phyloP scores from a whole-genome alignment of 2,113 vertebrate genomes.

The Otus sunia region DNA sequence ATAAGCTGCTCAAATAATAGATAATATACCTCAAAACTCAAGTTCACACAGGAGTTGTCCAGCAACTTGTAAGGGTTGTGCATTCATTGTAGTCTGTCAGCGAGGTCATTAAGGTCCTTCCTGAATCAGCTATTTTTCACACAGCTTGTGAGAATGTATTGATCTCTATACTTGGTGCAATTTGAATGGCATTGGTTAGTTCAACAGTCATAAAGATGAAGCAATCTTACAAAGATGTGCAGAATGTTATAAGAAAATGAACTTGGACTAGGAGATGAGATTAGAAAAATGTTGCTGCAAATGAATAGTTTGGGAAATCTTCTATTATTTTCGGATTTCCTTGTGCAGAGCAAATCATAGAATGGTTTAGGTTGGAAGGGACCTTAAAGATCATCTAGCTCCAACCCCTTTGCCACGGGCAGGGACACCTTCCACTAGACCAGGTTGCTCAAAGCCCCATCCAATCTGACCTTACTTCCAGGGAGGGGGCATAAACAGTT shows the following conservation, averaged over 20 bases:
- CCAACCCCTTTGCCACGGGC: too few relatives aligned
- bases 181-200: neutral
- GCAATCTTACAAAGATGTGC: neutral
- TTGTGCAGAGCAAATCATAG: neutral
- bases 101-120: neutral
- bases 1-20: neutral
- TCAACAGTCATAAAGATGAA: neutral
- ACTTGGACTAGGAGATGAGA: neutral
- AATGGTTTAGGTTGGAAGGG: too few relatives aligned
- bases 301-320: neutral
- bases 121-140: neutral
- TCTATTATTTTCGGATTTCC: neutral
- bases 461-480: too few relatives aligned
- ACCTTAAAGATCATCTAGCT: too few relatives aligned
- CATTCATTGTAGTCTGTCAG: neutral
- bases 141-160: neutral
- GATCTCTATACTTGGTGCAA: neutral
- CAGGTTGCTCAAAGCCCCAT: too few relatives aligned
- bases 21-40: neutral
- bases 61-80: neutral
- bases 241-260: neutral
- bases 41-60: neutral
- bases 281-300: neutral
- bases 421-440: too few relatives aligned
- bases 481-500: too few relatives aligned